phyloP scores from a whole-genome alignment of 64 coral and sea anemone genomes.

The Actinia equina region DNA sequence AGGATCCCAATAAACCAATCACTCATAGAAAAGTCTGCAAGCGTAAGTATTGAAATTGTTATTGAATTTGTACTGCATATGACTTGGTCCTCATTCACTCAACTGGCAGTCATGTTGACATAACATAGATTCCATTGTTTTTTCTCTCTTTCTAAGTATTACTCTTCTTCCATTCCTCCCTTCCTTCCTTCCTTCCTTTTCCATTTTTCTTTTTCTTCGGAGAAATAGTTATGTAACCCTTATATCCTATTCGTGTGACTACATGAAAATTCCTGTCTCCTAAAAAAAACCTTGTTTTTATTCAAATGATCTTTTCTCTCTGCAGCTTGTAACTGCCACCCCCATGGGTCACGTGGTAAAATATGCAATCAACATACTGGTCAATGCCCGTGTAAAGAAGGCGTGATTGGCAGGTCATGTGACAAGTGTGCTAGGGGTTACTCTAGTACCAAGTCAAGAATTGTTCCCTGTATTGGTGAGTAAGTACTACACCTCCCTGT shows the following conservation, averaged over 20 bases:
- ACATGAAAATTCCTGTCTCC: no score
- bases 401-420: slow-evolving; percentile 74
- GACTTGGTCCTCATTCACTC: no score
- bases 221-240: no score
- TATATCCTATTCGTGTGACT: no score
- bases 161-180: no score
- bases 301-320: no score
- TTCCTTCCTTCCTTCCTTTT: no score
- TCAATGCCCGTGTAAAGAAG: slow-evolving; percentile 97
- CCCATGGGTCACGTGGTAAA: slow-evolving; percentile 83
- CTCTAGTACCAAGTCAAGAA: slow-evolving; percentile 58
- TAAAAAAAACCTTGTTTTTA: no score
- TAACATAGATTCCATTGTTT: no score
- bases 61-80: neutral
- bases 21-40: slow-evolving; percentile 81
- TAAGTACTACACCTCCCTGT: neutral
- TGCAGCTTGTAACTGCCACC: slow-evolving; percentile 84
- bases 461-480: slow-evolving; percentile 90
- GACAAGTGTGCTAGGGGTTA: slow-evolving; percentile 72
- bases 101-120: no score
- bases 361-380: slow-evolving; percentile 84
- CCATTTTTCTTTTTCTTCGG: no score
- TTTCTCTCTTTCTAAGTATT: no score
- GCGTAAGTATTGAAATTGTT: slow-evolving; percentile 51
- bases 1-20: slow-evolving; percentile 81